Evolutionary conservation across 2,113 vertebrate species (phyloP).

Genomic region (Ochotona princeps): DNA sequence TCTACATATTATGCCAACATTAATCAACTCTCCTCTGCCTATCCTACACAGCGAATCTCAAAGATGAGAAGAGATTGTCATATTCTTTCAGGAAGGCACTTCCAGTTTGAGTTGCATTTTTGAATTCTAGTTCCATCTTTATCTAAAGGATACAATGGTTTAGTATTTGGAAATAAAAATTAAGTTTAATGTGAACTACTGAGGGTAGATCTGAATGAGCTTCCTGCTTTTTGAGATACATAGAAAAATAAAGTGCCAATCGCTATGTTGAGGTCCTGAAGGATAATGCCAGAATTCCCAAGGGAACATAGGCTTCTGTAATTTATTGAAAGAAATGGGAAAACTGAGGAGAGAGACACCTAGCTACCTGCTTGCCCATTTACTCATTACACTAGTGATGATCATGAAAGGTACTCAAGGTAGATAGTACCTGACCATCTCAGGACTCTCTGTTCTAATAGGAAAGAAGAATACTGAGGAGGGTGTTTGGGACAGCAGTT

Average conservation of each 20-base stretch:
- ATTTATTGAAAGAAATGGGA: constrained; percentile 22
- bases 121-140: background rate
- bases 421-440: background rate
- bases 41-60: background rate
- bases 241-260: background rate
- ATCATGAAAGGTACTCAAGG: background rate
- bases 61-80: background rate
- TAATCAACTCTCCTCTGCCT: background rate
- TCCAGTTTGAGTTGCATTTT: background rate
- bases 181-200: background rate
- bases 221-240: background rate
- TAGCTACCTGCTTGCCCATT: background rate
- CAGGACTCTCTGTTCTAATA: background rate
- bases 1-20: background rate
- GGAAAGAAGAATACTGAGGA: background rate
- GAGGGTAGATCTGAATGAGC: background rate
- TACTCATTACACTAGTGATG: background rate
- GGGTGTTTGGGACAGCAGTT: no score
- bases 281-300: background rate
- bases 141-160: background rate
- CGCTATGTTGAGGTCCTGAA: background rate
- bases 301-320: background rate
- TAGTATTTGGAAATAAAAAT: background rate
- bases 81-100: background rate
- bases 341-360: background rate